A percentile compares a stretch with the other conserved stretches of the same genome.
These are phyloP conservation scores for Rhabditoides inermis DNA, from an alignment of 2,888 invertebrate species.

Conservation along the genomic window DNA sequence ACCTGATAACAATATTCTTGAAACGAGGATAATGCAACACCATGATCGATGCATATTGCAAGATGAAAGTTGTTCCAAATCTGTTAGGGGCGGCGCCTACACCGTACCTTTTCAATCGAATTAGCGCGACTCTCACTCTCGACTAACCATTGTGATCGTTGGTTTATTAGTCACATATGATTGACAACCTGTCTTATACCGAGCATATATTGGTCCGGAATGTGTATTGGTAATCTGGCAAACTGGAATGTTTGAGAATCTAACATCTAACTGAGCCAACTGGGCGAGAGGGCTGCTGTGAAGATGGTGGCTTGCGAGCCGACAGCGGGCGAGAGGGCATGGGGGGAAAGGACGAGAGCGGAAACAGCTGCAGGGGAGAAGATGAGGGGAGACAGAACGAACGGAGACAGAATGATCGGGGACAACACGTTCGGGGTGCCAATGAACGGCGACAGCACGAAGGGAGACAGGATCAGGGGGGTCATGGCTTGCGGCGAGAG, in stretches of 20 bases:
- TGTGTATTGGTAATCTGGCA: no score
- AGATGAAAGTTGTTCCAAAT: no score
- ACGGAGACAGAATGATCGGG: conserved; percentile 27
- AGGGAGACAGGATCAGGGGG: conserved; percentile 21
- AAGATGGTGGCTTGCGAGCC: conserved; percentile 19
- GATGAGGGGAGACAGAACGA: conserved; percentile 25
- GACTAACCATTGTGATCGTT: no score
- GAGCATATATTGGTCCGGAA: no score
- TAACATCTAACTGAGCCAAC: conserved; percentile 19
- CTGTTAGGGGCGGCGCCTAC: conserved; percentile 4
- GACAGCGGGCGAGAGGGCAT: conserved; percentile 24
- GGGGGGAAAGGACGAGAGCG: conserved; percentile 21
- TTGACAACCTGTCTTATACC: no score
- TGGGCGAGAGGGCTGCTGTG: conserved; percentile 24
- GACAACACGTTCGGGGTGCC: conserved; percentile 14
- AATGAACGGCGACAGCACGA: conserved; percentile 24
- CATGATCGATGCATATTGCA: no score
- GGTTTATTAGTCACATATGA: no score
- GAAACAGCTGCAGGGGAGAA: conserved; percentile 20
- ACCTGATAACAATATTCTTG: no score
- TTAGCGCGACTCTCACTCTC: no score
- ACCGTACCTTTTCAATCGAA: conserved; percentile 8
- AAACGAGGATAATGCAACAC: no score
- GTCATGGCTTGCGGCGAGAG: conserved; percentile 18
- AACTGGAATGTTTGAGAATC: conserved; percentile 6